Percentiles rank a stretch among this genome's conserved stretches.
Conservation (phyloP, 2,888 invertebrate species). For the Lottia scabra region DNA sequence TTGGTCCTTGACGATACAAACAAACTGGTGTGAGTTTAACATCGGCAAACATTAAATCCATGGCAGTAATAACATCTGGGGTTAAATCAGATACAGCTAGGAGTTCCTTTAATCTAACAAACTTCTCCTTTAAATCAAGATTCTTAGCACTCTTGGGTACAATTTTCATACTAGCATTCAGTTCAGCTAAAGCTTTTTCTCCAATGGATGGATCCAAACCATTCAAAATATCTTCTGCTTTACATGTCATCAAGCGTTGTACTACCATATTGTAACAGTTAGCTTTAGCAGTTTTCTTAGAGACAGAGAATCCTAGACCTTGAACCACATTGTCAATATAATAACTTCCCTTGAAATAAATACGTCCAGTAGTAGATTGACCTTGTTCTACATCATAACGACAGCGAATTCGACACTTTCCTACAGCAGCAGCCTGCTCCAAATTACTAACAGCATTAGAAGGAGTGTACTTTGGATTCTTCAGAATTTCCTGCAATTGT, state of each 20-base stretch:
- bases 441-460: not conserved
- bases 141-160: slow-evolving; percentile 13
- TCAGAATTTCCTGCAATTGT: not conserved
- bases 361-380: not conserved
- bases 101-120: slow-evolving; percentile 34
- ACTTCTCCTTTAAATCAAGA: slow-evolving; percentile 28
- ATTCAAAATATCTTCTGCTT: not conserved
- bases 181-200: not conserved
- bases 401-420: not conserved
- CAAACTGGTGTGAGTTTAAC: slow-evolving; percentile 43
- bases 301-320: not conserved
- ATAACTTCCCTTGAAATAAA: not conserved
- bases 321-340: not conserved
- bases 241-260: not conserved
- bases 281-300: not conserved
- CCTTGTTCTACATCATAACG: not conserved
- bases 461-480: not conserved
- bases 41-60: slow-evolving; percentile 41
- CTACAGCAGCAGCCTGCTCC: not conserved
- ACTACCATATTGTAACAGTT: not conserved
- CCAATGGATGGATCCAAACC: not conserved
- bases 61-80: slow-evolving; percentile 36
- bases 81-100: slow-evolving; percentile 32
- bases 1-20: slow-evolving; percentile 30
- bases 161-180: not conserved